Percentiles rank a stretch among this genome's conserved stretches.
These are phyloP conservation scores for Temnothorax ravouxi DNA, from an alignment of 2,888 invertebrate species.

Conservation along the genomic window DNA sequence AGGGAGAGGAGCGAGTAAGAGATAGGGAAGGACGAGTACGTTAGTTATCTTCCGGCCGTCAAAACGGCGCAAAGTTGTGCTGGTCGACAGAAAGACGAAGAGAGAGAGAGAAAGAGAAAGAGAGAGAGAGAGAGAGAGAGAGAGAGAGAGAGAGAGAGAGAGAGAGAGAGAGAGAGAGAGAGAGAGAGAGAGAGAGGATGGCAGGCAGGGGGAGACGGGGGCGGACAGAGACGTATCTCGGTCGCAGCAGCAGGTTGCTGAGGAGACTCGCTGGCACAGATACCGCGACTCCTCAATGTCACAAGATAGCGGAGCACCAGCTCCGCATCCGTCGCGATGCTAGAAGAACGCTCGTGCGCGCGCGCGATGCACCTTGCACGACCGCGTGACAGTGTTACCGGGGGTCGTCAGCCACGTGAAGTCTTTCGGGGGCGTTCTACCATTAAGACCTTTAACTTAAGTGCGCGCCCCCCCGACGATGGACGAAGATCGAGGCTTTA, in stretches of 20 bases:
- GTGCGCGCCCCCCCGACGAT: not conserved
- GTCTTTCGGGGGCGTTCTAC: constrained; percentile 21
- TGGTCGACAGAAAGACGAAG: constrained; percentile 66
- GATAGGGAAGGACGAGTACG: constrained; percentile 64
- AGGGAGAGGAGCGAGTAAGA: constrained; percentile 47
- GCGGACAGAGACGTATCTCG: constrained; percentile 76
- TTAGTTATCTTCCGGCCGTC: constrained; percentile 81
- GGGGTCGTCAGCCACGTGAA: constrained; percentile 65
- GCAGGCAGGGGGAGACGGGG: not conserved
- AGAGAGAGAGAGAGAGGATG: not conserved
- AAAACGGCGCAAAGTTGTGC: constrained; percentile 83
- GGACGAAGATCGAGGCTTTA: not conserved
- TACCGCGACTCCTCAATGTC: constrained; percentile 82
- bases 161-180: constrained; percentile 3
- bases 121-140: not conserved
- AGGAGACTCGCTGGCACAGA: constrained; percentile 80
- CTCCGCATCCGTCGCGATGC: constrained; percentile 72
- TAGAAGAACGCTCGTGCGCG: constrained; percentile 66
- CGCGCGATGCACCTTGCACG: constrained; percentile 47
- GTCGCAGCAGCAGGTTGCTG: constrained; percentile 78
- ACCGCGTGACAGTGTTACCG: constrained; percentile 39
- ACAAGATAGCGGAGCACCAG: constrained; percentile 78
- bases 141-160: constrained; percentile 8
- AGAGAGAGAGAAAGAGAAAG: not conserved
- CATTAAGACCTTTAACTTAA: constrained; percentile 14